Evolutionary conservation across 1,140 invertebrate genomes (phyloP).

Genomic region (Heliothis virescens): DNA sequence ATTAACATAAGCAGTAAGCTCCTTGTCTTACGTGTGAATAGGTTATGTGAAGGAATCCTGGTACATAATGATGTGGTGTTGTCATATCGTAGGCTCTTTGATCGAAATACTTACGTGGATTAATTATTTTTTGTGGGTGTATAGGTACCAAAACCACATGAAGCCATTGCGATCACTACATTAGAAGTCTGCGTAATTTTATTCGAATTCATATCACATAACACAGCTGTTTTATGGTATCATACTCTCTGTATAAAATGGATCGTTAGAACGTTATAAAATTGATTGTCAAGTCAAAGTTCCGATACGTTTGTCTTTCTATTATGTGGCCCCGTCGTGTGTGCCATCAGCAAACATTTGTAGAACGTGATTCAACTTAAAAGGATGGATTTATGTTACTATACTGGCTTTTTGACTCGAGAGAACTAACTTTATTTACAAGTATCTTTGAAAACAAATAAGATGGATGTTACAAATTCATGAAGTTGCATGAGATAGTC

Average conservation of each 20-base stretch:
- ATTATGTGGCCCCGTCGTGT: constrained; percentile 68
- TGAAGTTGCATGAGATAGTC: constrained; percentile 50
- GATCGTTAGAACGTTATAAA: constrained; percentile 23
- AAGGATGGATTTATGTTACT: constrained; percentile 72
- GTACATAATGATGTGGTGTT: no score
- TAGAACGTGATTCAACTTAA: constrained; percentile 76
- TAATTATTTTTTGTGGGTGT: no score
- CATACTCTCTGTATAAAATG: neutral
- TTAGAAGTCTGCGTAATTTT: neutral
- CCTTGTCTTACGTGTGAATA: no score
- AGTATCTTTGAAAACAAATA: constrained; percentile 54
- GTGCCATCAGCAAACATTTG: constrained; percentile 74
- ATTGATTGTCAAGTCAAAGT: constrained; percentile 64
- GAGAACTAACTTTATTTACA: constrained; percentile 60
- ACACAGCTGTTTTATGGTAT: neutral
- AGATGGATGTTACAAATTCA: constrained; percentile 57
- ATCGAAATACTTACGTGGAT: no score
- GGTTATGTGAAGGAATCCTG: no score
- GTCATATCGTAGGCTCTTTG: no score
- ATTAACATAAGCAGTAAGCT: neutral
- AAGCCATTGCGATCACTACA: no score
- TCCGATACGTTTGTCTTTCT: constrained; percentile 72
- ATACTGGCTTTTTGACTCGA: constrained; percentile 55
- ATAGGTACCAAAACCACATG: no score
- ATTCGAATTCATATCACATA: neutral